A percentile compares a stretch with the other conserved stretches of the same genome.
phyloP scores from a whole-genome alignment of 1,140 invertebrate species.

The Solen grandis region DNA sequence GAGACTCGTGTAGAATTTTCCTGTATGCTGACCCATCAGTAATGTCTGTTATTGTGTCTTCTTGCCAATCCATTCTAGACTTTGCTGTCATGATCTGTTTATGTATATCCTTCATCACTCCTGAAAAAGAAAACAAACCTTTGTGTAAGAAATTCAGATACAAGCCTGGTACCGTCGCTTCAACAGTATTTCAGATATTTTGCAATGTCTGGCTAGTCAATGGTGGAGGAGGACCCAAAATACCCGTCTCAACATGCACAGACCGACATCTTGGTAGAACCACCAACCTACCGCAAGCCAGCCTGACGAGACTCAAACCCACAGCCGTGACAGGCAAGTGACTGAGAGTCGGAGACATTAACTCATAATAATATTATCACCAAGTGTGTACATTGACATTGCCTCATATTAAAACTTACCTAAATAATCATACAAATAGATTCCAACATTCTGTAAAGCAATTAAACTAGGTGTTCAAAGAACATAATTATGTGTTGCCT shows the following conservation, averaged over 20 bases:
- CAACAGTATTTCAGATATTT: neutral
- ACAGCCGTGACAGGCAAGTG: neutral
- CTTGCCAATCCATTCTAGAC: neutral
- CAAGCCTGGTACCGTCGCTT: neutral
- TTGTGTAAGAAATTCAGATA: neutral
- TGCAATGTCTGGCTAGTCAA: too few species aligned
- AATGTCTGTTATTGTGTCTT: constrained; percentile 29
- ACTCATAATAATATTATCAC: too few species aligned
- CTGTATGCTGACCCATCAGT: constrained; percentile 32
- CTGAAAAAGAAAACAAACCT: neutral
- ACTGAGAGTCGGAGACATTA: too few species aligned
- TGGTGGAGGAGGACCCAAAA: neutral
- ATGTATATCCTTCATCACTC: neutral
- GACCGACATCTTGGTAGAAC: neutral
- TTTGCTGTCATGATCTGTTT: neutral
- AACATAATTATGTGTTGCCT: too few species aligned
- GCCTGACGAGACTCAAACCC: neutral
- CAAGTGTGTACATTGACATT: too few species aligned
- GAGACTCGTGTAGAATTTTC: too few species aligned
- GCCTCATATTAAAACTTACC: too few species aligned
- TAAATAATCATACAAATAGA: too few species aligned
- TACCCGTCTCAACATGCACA: neutral
- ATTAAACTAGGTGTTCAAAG: too few species aligned
- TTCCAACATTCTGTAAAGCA: too few species aligned
- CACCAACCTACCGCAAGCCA: neutral